Evolutionary conservation across 92 coral and sea anemone genomes (phyloP).

Genomic region (Palythoa grandis): DNA sequence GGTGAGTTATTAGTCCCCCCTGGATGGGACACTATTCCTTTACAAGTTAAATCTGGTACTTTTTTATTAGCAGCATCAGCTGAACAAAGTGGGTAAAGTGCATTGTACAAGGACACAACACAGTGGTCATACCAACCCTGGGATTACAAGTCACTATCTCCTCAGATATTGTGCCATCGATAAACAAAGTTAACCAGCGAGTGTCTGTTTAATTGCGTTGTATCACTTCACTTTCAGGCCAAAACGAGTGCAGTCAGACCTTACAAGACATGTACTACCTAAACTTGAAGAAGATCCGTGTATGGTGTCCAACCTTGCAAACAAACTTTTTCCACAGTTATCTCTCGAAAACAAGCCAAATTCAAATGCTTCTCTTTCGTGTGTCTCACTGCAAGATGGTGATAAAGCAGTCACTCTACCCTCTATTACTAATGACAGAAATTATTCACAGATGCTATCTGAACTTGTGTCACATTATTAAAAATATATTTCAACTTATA

Average conservation of each 20-base stretch:
- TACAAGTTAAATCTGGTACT: too few species aligned
- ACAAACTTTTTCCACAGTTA: conserved; percentile 91
- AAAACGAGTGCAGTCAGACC: conserved; percentile 92
- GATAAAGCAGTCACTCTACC: conserved; percentile 87
- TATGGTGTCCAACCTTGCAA: conserved; percentile 88
- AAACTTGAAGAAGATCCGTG: conserved; percentile 96
- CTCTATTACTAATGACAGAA: conserved; percentile 85
- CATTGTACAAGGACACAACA: neutral
- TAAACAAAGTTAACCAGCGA: neutral
- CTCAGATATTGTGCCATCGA: too few species aligned
- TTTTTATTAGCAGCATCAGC: too few species aligned
- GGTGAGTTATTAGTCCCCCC: too few species aligned
- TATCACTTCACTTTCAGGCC: conserved; percentile 64
- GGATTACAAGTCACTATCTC: too few species aligned
- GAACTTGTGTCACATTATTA: conserved; percentile 81
- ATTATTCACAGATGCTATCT: conserved; percentile 92
- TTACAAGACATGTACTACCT: conserved; percentile 71
- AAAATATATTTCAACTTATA: neutral
- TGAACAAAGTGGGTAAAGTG: too few species aligned
- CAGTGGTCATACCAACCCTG: neutral
- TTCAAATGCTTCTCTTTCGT: conserved; percentile 68
- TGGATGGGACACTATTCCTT: too few species aligned
- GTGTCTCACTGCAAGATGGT: conserved; percentile 88
- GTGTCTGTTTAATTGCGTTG: neutral
- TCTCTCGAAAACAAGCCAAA: conserved; percentile 76